Evolutionary conservation across 2,888 invertebrate species (phyloP).

Genomic region (Chirona hameri): DNA sequence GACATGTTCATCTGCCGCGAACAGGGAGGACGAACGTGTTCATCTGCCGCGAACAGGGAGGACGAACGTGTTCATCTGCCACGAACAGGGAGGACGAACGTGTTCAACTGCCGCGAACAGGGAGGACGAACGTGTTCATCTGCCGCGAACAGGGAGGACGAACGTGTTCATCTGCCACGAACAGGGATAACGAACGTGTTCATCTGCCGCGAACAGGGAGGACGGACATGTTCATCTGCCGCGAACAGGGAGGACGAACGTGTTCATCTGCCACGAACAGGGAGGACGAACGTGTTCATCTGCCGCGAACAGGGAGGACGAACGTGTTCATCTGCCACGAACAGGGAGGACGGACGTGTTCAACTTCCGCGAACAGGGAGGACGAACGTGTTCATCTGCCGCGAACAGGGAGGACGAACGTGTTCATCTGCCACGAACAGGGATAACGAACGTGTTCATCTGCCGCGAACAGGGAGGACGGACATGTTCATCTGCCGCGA

Average conservation of each 20-base stretch:
- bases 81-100: neutral
- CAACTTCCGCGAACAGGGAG: neutral
- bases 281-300: neutral
- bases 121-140: neutral
- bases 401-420: neutral
- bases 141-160: neutral
- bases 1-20: slow-evolving; percentile 31
- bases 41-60: neutral
- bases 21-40: neutral
- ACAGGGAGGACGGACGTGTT: neutral
- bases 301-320: neutral
- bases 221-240: neutral
- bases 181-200: neutral
- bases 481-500: slow-evolving; percentile 31
- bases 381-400: neutral
- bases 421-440: slow-evolving; percentile 28
- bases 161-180: slow-evolving; percentile 31
- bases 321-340: slow-evolving; percentile 31
- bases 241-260: neutral
- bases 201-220: neutral
- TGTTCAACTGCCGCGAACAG: slow-evolving; percentile 28
- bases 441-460: neutral
- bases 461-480: neutral
- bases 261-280: slow-evolving; percentile 28
- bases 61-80: neutral